Percentiles rank a stretch among this genome's conserved stretches.
These are phyloP conservation scores for Ibidorhyncha struthersii DNA, from an alignment of 2,113 vertebrate species.

Conservation along the genomic window DNA sequence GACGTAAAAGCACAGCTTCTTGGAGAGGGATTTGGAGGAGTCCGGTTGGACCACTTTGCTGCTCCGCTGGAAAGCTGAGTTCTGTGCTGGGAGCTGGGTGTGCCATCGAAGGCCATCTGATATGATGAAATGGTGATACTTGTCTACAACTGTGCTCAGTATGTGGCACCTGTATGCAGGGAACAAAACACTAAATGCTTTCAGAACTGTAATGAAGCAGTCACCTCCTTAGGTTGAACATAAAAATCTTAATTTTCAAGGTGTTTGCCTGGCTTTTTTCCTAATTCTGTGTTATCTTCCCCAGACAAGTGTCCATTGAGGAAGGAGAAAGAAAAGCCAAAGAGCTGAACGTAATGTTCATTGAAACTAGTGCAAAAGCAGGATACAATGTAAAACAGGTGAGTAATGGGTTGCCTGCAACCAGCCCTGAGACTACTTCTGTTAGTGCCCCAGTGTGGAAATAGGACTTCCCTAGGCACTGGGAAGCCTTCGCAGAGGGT, in stretches of 20 bases:
- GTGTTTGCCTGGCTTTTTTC: background rate
- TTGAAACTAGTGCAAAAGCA: constrained; percentile 99
- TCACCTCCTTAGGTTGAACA: background rate
- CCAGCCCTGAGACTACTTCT: background rate
- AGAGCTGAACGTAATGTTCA: constrained; percentile 99
- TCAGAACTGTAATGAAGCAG: background rate
- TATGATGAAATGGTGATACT: background rate
- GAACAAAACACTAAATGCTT: background rate
- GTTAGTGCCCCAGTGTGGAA: accelerated
- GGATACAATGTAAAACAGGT: constrained; percentile 99
- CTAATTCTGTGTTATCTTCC: constrained; percentile 57
- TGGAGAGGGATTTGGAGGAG: background rate
- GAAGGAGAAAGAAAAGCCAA: constrained; percentile 99
- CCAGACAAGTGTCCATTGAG: constrained; percentile 98
- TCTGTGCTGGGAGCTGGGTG: background rate
- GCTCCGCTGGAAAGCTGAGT: background rate
- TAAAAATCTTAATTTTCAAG: background rate
- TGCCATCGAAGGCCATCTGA: background rate
- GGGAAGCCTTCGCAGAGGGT: background rate
- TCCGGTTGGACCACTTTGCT: background rate
- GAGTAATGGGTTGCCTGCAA: constrained; percentile 39
- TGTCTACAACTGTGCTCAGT: background rate
- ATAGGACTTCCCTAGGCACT: accelerated
- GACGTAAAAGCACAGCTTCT: background rate
- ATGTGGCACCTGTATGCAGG: background rate